Conservation (phyloP, 2,888 invertebrate genomes). For the Elegia similella region DNA sequence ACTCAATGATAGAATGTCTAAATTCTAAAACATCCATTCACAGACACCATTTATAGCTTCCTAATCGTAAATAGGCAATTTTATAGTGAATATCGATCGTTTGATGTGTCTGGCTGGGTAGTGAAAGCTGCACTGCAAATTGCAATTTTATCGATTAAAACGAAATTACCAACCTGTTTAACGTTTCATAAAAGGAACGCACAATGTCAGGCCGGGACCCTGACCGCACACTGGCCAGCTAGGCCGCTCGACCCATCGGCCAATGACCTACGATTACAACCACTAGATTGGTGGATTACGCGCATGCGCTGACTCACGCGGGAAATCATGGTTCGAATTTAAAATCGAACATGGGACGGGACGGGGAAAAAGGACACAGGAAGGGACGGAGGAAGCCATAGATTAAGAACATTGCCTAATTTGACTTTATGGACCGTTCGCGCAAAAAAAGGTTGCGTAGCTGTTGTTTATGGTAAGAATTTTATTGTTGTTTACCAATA, state of each 20-base stretch:
- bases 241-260: slow-evolving; percentile 32
- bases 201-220: slow-evolving; percentile 62
- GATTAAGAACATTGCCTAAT: background rate
- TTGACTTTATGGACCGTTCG: background rate
- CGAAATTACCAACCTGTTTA: slow-evolving; percentile 28
- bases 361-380: too few species aligned
- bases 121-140: slow-evolving; percentile 6
- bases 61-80: too few species aligned
- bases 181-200: slow-evolving; percentile 44
- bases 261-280: slow-evolving; percentile 52
- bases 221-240: slow-evolving; percentile 62
- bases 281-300: slow-evolving; percentile 58
- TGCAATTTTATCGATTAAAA: slow-evolving; percentile 26
- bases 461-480: background rate
- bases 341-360: slow-evolving; percentile 31
- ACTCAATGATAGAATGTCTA: too few species aligned
- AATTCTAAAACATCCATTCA: too few species aligned
- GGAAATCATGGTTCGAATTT: slow-evolving; percentile 54
- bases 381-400: background rate
- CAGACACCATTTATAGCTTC: too few species aligned
- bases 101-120: background rate
- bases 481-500: background rate
- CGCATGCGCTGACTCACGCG: slow-evolving; percentile 49
- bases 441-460: background rate
- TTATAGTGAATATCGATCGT: too few species aligned